Conservation (phyloP, 2,888 invertebrate genomes). For the Malthinus flaveolus region DNA sequence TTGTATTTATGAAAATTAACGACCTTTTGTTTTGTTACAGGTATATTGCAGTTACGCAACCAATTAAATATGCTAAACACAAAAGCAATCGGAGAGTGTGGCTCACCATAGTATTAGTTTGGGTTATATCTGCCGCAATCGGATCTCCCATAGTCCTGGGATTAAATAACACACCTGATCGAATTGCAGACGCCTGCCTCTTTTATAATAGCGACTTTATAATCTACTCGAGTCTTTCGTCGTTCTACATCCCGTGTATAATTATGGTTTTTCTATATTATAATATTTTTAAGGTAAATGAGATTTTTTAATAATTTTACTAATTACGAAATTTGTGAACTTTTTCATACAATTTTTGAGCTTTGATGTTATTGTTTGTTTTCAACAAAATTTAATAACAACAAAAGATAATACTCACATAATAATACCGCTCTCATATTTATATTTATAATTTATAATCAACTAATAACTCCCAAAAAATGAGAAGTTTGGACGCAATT, state of each 20-base stretch:
- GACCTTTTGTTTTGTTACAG: constrained; percentile 61
- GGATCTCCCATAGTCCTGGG: constrained; percentile 96
- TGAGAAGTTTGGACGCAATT: too few species aligned
- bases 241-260: constrained; percentile 98
- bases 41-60: constrained; percentile 98
- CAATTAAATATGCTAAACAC: constrained; percentile 98
- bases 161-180: constrained; percentile 88
- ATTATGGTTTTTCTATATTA: constrained; percentile 98
- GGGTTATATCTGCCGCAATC: constrained; percentile 94
- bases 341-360: too few species aligned
- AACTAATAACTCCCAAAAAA: too few species aligned
- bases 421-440: too few species aligned
- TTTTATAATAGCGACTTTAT: constrained; percentile 99
- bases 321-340: too few species aligned
- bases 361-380: too few species aligned
- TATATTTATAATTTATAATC: too few species aligned
- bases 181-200: constrained; percentile 83
- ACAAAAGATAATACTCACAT: too few species aligned
- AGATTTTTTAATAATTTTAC: background rate
- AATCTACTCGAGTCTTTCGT: constrained; percentile 95
- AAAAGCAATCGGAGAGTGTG: constrained; percentile 94
- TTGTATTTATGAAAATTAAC: constrained; percentile 3
- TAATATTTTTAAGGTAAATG: constrained; percentile 91
- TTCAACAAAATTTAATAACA: too few species aligned
- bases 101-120: constrained; percentile 92